Base-by-base conservation (phyloP, 2,113 vertebrate genomes). In the Phodopus roborovskii region DNA sequence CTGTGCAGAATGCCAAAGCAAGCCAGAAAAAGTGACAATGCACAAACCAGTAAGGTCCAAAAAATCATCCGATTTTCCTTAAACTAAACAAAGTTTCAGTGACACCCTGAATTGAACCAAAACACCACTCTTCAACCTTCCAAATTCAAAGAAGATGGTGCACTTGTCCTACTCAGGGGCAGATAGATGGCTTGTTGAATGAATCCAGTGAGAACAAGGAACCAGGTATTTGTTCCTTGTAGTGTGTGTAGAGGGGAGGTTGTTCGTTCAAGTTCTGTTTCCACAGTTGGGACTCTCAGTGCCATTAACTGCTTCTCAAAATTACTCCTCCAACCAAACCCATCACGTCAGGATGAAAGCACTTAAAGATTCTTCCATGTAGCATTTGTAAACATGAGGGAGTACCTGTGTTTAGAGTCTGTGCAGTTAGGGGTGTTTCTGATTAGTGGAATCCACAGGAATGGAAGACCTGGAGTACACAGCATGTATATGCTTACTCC, bases 21-120 rank as follows among this genome's bases (percentile, higher is more conserved):
- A 95, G 78, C 24, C 88, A 91, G 42, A 96, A 75, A 94, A 94
- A 87, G 6, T 50, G 33, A 82, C 64, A n/a, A 36, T 87, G 53
- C 26, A 74, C 82, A 78, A 96, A 82, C 8, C 48, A 75, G 73
- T 70, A 75, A 91, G 48, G 83, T 58, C 8, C 39, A 91, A 45
- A 95, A 94, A 95, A 64, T 56, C 12, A 28, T 60, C 39, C 36
- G 7, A 39, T 94, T 81, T 91, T 9, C 74, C 16, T 73, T 58
- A 91, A 90, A 94, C 56, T n/a, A 71, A 95, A 83, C 68, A 90
- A 89, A 62, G 24, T 64, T 74, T 93, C 64, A 92, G 7, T 62
- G 92, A 77, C 9, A 91, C 73, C 42, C n/a, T 11, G n/a, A 10
- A 19, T 71, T 53, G 78, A 56, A 81, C 33, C 56, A 86, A 95